Evolutionary conservation across 2,888 invertebrate genomes (phyloP), one percentile per base, ranked within the genome.

Genomic region (Scaeva pyrastri): DNA sequence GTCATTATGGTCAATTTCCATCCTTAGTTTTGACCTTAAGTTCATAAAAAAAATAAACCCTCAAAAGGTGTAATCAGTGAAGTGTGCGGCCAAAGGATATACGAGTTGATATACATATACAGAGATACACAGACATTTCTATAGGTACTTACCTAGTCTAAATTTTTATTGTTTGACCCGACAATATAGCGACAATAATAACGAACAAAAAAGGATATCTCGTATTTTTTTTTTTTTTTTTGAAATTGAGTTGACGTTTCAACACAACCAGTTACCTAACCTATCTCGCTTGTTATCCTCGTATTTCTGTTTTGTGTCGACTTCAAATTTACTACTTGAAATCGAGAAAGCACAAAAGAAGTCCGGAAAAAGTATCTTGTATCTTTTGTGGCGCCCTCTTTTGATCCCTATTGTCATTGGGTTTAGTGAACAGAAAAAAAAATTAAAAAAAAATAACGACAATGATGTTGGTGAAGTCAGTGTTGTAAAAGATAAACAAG

Each of bases 401-500:
- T 77, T 16, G 62, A 55, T 60, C 68, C 48, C 74, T 62, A 56
- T 41, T 43, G 70, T 70, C 55, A 39, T 52, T 55, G 58, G 45
- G 48, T 31, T 58, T 21, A 68, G 55, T 58, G 50, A 23, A 48
- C n/a, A 48, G 14, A 36, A 58, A 45, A 26, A 31, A 6, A 23
- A 66, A 14, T n/a, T n/a, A 31, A 55, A 58, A 45, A 45, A 72
- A 23, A 21, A 31, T 43, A 60, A 71, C 71, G 64, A 58, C 58
- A 79, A 79, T 78, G 68, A 71, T 75, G 71, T 71, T 77, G 75
- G 41, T 66, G 45, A 58, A 68, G 73, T 77, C 77, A 56, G 36
- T 77, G 77, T 58, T 64, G 60, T 81, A 81, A 86, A 77, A 86
- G 81, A 86, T 86, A 86, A 86, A 86, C 81, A 81, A 86, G 81